Base-by-base conservation (phyloP, 2,888 invertebrate genomes). In the Acanthosepion esculentum region DNA sequence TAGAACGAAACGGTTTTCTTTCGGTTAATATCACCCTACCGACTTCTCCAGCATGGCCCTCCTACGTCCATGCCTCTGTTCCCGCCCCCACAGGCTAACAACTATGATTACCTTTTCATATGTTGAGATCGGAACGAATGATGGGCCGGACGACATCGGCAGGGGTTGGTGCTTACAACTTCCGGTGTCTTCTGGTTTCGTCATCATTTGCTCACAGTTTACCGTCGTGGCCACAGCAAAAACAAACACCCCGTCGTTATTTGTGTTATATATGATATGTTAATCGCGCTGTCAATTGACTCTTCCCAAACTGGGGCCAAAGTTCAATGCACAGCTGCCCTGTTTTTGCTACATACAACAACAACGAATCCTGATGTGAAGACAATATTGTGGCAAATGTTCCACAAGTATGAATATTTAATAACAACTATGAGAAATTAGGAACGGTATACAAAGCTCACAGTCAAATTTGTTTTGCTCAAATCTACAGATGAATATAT, bases 121-220 rank as follows among this genome's bases (percentile, higher is more conserved):
- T 78, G 78, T 78, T 12, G n/a, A 12, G 15, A 78, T 78, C 78
- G n/a, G 78, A 78, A n/a, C 78, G 78, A 33, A 78, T 33, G n/a
- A 78, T 78, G 78, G n/a, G 78, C 78, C 78, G 78, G 78, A 78
- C 78, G 78, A 78, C n/a, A 78, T 78, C 78, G 5, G 78, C 78
- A n/a, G 78, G 78, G 78, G 78, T 78, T 78, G 78, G n/a, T 33
- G 15, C n/a, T 78, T 12, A 12, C 15, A 33, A 78, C 78, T 78
- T 78, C 78, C 78, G 78, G 78, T 78, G 78, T 78, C 78, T 78
- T 78, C 78, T 78, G 78, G 78, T 78, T 78, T 78, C 78, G 78
- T 33, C 78, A 78, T 78, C 78, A 78, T 78, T n/a, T 78, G 78
- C 15, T 12, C 78, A n/a, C 78, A 15, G n/a, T 78, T 78, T 78